Base-by-base conservation (phyloP, 2,113 vertebrate genomes). In the Synchiropus splendidus region DNA sequence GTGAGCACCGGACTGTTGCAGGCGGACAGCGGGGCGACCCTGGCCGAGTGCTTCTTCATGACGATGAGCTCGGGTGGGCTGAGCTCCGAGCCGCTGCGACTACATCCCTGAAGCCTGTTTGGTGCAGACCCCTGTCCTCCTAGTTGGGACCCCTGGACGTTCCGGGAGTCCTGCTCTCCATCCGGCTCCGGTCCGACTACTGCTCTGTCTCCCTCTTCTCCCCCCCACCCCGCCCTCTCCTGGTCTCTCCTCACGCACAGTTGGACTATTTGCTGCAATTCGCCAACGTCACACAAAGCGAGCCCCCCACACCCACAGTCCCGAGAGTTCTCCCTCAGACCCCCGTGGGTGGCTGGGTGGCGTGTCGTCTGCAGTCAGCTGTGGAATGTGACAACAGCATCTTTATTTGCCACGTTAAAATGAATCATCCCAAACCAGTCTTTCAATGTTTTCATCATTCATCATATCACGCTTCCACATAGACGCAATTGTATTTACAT, bases 1-100 rank as follows among this genome's bases (percentile, higher is more conserved):
- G 92, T 95, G 79, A 96, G 89, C 57, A 95, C 92, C 58, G 92
- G 92, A 52, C 92, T 95, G 85, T 94, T 92, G 85, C 92, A 96
- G 55, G 92, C 92, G 76, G 91, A 93, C 79, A 92, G 89, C 53
- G 92, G 92, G 76, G 92, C 90, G 41, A 95, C 92, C 85, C 92
- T 76, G 61, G 92, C 92, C 53, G 92, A 96, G 64, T 95, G 92
- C 64, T 96, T 96, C 90, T 92, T 95, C 92, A 96, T 96, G 82
- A 78, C 80, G 87, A 76, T 81, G 87, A 88, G 81, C 83, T 86
- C 83, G 76, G 81, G 74, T 61, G 69, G 80, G 72, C 72, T 73
- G 85, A 88, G 87, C 84, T 82, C 85, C 42, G 51, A 45, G 36
- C 77, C 84, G 69, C 74, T 65, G 78, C 82, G 89, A 82, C 90